Conservation (phyloP, 1,140 invertebrate species). For the Neuroterus valhalla region DNA sequence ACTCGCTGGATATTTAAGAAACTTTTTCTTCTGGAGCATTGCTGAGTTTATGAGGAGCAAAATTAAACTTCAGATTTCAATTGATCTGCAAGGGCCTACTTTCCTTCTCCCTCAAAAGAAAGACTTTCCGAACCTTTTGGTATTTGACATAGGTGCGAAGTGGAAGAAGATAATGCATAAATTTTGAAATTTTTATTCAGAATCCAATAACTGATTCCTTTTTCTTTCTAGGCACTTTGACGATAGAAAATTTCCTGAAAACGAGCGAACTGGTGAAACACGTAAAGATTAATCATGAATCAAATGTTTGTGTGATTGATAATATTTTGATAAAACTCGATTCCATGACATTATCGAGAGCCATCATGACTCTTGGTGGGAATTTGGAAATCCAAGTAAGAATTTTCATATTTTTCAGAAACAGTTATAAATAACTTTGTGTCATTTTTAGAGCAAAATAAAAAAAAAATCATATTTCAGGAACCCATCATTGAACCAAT, state of each 20-base stretch:
- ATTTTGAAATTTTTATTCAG: no score
- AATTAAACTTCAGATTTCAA: conserved; percentile 81
- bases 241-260: conserved; percentile 88
- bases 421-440: not conserved
- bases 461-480: conserved; percentile 61
- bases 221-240: conserved; percentile 78
- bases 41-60: conserved; percentile 78
- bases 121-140: conserved; percentile 85
- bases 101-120: conserved; percentile 87
- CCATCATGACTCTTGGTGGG: conserved; percentile 83
- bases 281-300: conserved; percentile 52
- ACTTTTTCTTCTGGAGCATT: conserved; percentile 61
- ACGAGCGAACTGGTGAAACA: conserved; percentile 70
- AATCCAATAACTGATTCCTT: conserved; percentile 4
- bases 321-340: conserved; percentile 83
- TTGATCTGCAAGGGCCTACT: conserved; percentile 85
- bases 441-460: not conserved
- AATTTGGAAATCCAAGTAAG: conserved; percentile 82
- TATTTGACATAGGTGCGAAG: conserved; percentile 82
- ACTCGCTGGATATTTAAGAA: conserved; percentile 49
- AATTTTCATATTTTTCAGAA: conserved; percentile 25
- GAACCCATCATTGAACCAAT: conserved; percentile 87
- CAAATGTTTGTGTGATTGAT: conserved; percentile 75
- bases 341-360: conserved; percentile 81
- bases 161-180: conserved; percentile 36